Conservation (phyloP, 2,888 invertebrate species). For the Caenorhabditis auriculariae region DNA sequence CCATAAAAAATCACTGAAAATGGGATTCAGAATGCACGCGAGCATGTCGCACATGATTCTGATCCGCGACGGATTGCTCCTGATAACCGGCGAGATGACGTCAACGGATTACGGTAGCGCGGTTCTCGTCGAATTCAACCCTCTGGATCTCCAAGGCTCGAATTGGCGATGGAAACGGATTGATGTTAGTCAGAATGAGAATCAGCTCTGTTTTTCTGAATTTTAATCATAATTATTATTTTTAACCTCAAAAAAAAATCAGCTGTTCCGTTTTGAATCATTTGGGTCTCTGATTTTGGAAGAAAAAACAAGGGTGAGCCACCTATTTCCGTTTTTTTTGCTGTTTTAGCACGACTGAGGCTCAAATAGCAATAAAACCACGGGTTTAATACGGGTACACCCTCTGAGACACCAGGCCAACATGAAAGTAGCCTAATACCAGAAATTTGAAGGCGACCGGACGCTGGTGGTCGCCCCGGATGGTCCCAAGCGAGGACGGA, state of each 20-base stretch:
- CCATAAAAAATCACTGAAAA: not conserved
- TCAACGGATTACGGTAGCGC: not conserved
- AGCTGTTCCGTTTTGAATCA: no score
- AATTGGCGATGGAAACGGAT: not conserved
- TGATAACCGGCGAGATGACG: conserved; percentile 1
- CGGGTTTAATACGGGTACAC: no score
- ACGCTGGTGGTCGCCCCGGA: not conserved
- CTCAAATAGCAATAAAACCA: no score
- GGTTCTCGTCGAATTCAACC: not conserved
- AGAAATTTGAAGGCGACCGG: not conserved
- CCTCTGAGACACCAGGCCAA: no score
- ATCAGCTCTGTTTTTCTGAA: no score
- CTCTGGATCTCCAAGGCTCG: not conserved
- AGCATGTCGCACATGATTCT: not conserved
- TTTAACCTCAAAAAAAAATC: no score
- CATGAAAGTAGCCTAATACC: not conserved
- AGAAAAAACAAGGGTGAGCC: no score
- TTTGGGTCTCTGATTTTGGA: no score
- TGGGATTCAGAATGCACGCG: not conserved
- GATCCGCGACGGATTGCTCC: not conserved
- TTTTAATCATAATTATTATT: no score
- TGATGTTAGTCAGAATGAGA: no score
- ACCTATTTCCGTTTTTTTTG: no score
- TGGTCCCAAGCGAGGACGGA: not conserved
- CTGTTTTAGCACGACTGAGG: no score